Conservation (phyloP, 2,797 vertebrate genomes). For the Falco biarmicus region DNA sequence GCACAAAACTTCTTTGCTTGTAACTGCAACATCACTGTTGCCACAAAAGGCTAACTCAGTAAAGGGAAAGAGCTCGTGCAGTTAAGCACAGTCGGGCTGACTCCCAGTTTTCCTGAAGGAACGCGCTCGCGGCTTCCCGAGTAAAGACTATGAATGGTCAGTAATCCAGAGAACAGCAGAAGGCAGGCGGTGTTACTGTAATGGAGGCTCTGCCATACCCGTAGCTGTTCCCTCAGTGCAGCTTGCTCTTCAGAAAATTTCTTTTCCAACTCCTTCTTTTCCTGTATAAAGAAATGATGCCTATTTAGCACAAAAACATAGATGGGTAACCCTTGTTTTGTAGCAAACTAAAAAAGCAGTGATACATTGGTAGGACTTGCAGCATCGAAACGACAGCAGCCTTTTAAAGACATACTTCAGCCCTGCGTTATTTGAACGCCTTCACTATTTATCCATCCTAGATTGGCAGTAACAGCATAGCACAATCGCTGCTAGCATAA, state of each 20-base stretch:
- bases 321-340: not conserved
- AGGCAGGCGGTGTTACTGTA: not conserved
- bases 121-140: not conserved
- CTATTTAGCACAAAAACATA: not conserved
- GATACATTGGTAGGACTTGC: not conserved
- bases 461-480: no score
- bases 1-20: not conserved
- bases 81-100: not conserved
- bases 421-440: no score
- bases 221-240: constrained; percentile 91
- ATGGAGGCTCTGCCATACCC: constrained; percentile 77
- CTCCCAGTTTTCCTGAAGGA: not conserved
- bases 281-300: constrained; percentile 75
- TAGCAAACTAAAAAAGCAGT: not conserved
- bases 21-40: not conserved
- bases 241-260: constrained; percentile 90
- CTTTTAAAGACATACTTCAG: not conserved
- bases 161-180: not conserved
- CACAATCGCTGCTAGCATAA: no score
- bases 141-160: not conserved
- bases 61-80: not conserved
- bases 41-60: not conserved
- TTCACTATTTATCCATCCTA: no score
- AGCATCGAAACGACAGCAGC: no score
- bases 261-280: constrained; percentile 91